Evolutionary conservation across 64 coral and sea anemone genomes (phyloP).

Genomic region (Montipora foliosa): DNA sequence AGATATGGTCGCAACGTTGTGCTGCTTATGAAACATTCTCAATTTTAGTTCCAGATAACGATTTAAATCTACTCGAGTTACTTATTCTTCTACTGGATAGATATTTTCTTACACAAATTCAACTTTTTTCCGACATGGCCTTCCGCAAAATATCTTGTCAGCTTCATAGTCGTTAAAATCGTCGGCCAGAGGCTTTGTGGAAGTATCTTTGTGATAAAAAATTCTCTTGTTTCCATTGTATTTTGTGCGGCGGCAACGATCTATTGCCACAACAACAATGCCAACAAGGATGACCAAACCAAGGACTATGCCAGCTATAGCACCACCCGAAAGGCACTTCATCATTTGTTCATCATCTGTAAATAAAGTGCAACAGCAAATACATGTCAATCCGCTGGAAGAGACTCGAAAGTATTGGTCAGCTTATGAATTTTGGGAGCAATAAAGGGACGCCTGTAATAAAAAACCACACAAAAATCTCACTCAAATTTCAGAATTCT

Average conservation of each 20-base stretch:
- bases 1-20: too few species aligned
- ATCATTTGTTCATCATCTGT: neutral
- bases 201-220: constrained; percentile 72
- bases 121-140: constrained; percentile 54
- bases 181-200: constrained; percentile 65
- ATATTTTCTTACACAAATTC: constrained; percentile 54
- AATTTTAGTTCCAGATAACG: too few species aligned
- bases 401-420: too few species aligned
- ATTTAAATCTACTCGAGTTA: too few species aligned
- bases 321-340: neutral
- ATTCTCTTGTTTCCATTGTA: constrained; percentile 43
- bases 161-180: constrained; percentile 72
- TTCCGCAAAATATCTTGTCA: constrained; percentile 57
- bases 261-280: neutral
- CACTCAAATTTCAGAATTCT: too few species aligned
- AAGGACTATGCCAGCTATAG: constrained; percentile 44
- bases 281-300: neutral
- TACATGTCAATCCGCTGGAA: too few species aligned
- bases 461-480: too few species aligned
- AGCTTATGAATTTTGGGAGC: too few species aligned
- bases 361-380: neutral
- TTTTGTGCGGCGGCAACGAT: constrained; percentile 6
- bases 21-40: too few species aligned
- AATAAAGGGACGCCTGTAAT: too few species aligned
- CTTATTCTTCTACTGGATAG: neutral